Conservation (phyloP, 2,797 vertebrate species). For the Gymnothorax reevesii region DNA sequence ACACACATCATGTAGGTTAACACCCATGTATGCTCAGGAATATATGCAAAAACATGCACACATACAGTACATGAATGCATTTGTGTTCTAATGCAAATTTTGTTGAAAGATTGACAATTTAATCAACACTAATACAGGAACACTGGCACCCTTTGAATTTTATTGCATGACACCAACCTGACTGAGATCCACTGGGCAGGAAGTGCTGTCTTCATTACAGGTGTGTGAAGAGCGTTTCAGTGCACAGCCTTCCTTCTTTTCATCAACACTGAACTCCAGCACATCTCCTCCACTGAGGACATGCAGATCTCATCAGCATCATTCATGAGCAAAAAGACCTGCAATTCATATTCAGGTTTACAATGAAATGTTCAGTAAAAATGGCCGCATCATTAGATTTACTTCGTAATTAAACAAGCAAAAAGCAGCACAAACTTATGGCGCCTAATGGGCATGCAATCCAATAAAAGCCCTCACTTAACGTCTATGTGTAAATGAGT, state of each 20-base stretch:
- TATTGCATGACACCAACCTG: no score
- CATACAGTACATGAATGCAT: not conserved
- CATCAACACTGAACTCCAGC: not conserved
- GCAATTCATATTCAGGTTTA: not conserved
- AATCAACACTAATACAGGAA: not conserved
- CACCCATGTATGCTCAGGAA: no score
- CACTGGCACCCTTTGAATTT: no score
- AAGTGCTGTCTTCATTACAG: not conserved
- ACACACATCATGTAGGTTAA: not conserved
- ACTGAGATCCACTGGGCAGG: no score
- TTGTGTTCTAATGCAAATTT: not conserved
- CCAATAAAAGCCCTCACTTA: no score
- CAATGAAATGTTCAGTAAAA: no score
- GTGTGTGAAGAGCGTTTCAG: not conserved
- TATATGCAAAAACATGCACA: not conserved
- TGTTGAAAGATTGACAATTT: not conserved
- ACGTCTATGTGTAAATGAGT: no score
- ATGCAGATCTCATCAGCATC: not conserved
- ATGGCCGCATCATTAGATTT: no score
- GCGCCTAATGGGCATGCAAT: no score
- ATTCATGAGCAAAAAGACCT: not conserved
- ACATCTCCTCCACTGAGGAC: not conserved
- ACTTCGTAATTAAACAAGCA: no score
- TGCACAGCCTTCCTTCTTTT: no score
- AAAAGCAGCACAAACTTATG: no score